Evolutionary conservation across 2,113 vertebrate genomes (phyloP), one percentile per base, ranked within the genome.

Genomic region (Sclerurus mexicanus): DNA sequence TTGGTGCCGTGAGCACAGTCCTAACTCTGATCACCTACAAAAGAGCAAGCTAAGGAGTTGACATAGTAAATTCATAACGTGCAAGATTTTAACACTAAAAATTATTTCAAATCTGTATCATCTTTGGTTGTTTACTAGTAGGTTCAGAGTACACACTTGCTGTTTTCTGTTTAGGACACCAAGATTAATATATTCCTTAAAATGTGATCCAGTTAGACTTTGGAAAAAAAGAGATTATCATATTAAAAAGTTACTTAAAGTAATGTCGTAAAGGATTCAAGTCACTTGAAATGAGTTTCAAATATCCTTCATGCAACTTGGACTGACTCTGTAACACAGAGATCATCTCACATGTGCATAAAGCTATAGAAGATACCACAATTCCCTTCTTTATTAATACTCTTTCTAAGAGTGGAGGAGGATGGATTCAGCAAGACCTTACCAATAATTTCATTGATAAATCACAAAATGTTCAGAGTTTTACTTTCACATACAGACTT

Each of bases 321-420:
- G 17, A 28, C 42, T 16, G 39, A 63, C 10, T 44, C 50, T 0
- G 0, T 55, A 76, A 67, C 21, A 80, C 47, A 0, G 0, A 75
- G 47, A n/a, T 90, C 44, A 55, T 22, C 53, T 35, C 46, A 64
- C 28, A 5, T 2, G 12, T 23, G 33, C 2, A 0, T 3, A n/a
- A 96, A 49, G 55, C 47, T 49, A 35, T 1, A 73, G 58, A 76
- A 82, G n/a, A 27, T 31, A 53, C 24, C 20, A 15, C 17, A 55
- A 25, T 40, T 76, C 44, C 39, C 60, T 46, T 66, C 25, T 46
- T 53, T 23, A 52, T 53, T 53, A 75, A 68, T 9, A 31, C 3
- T 23, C 40, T 24, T 89, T 63, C 31, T 20, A 79, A 58, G 23
- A 55, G 15, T 17, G 42, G 14, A 93, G 28, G 21, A 44, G 47